phyloP scores from a whole-genome alignment of 2,797 vertebrate genomes.

The Lindbergichthys nudifrons region DNA sequence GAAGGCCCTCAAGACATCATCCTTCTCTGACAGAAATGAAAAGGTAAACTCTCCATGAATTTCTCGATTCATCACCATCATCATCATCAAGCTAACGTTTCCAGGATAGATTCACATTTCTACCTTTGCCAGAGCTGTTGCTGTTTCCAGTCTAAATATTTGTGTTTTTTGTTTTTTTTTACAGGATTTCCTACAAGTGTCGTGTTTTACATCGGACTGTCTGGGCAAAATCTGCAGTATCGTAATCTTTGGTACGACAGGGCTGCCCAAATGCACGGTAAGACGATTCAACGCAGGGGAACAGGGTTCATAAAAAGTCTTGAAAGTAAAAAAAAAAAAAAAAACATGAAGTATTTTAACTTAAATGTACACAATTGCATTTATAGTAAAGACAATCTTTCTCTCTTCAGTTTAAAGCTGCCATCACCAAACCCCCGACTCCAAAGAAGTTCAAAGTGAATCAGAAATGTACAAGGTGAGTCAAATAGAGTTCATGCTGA shows the following conservation, averaged over 20 bases:
- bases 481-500: background rate
- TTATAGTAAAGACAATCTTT: background rate
- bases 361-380: too few relatives aligned
- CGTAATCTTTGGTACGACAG: slow-evolving; percentile 88
- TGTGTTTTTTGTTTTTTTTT: slow-evolving; percentile 16
- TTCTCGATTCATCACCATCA: background rate
- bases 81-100: background rate
- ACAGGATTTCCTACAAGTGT: slow-evolving; percentile 91
- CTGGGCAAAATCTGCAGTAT: slow-evolving; percentile 89
- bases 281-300: slow-evolving; percentile 39
- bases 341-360: too few relatives aligned
- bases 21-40: slow-evolving; percentile 90
- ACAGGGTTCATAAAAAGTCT: too few relatives aligned
- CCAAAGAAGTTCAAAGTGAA: slow-evolving; percentile 84
- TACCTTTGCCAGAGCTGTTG: background rate
- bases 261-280: slow-evolving; percentile 92
- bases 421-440: slow-evolving; percentile 82
- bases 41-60: slow-evolving; percentile 84
- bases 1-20: slow-evolving; percentile 89
- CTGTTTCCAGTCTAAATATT: background rate
- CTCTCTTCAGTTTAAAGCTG: slow-evolving; percentile 89
- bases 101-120: background rate
- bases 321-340: too few relatives aligned
- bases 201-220: slow-evolving; percentile 95
- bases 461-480: slow-evolving; percentile 92